Evolutionary conservation across 2,113 vertebrate genomes (phyloP), one percentile per base, ranked within the genome.

Genomic region (Crotalus tigris): DNA sequence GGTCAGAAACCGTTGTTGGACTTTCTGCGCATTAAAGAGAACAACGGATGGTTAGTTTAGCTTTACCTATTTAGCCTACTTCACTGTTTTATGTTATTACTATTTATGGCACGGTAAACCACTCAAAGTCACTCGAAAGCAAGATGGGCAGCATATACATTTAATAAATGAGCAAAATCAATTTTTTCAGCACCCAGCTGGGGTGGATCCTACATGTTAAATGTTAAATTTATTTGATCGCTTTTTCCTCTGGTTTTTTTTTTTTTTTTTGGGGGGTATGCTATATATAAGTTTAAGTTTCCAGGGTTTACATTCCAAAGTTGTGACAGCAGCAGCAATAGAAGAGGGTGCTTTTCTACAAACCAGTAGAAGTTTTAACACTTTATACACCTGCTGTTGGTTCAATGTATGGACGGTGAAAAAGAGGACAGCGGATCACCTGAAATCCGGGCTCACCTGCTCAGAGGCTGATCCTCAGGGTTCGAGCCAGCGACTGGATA

Each of bases 391-490:
- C 0, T 3, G 9, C 54, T 75, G 49, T 3, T n/a, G 89, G 51
- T 12, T 64, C 44, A 61, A 90, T 53, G 58, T 46, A 2, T 46
- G 5, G n/a, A 46, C 15, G 26, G 29, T 1, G 24, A 91, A 5
- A 51, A 2, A 26, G 19, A 5, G 75, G 24, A 98, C 97, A 97
- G 97, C 69, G 96, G 91, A 92, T 88, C 94, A 94, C 2, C 95
- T 95, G 93, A 89, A 96, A 95, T 94, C 93, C 94, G 94, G 94
- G 93, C 98, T 99, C 98, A 99, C 99, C 99, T 98, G 98, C 98
- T 98, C 96, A 99, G 98, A 94, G 98, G 98, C 17, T 98, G 97
- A 69, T 99, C 99, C 93, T 99, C 99, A 0, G 98, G 97, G 95
- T 98, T 98, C 93, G 97, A 97, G 94, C 98, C 98, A 23, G 98